Evolutionary conservation across 2,888 invertebrate genomes (phyloP), one percentile per base, ranked within the genome.

Genomic region (Cerastis rubricosa): DNA sequence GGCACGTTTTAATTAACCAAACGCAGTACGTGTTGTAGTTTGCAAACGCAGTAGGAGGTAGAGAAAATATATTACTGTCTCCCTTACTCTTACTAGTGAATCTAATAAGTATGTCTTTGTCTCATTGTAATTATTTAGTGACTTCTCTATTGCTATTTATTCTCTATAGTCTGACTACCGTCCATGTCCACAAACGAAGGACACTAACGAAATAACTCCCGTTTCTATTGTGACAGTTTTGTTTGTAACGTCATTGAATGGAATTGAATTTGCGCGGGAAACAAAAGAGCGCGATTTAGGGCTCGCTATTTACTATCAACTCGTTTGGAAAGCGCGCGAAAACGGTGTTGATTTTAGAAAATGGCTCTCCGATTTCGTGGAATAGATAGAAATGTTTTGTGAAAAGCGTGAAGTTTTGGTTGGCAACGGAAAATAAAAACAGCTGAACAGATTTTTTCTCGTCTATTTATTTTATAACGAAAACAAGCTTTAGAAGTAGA

Each of bases 261-360:
- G 73, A 85, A 90, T 89, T 85, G 85, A 85, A 85, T 90, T 89
- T 85, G 73, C 78, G 72, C 76, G 69, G 17, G 71, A 82, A 82
- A 87, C 84, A 88, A 89, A 83, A 85, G 84, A 79, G 71, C 71
- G 75, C 64, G 81, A 83, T 83, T 83, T 81, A 87, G 78, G 78
- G 77, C 66, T 75, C 68, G 49, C 68, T 87, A 83, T 88, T 88
- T 83, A 81, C 88, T 76, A 75, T 75, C 79, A 72, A 79, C 35
- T 85, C 67, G 80, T 73, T 84, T 70, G 71, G 57, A 72, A 76
- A 81, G 63, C 76, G 66, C 51, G n/a, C 40, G 63, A 75, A 75
- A 71, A 47, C 49, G 1, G 35, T 74, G 65, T 69, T 84, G 65
- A 35, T 74, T 81, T 61, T 71, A n/a, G 68, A 59, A 78, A 71